Conservation (phyloP, 1,140 invertebrate species). For the Delia radicum region DNA sequence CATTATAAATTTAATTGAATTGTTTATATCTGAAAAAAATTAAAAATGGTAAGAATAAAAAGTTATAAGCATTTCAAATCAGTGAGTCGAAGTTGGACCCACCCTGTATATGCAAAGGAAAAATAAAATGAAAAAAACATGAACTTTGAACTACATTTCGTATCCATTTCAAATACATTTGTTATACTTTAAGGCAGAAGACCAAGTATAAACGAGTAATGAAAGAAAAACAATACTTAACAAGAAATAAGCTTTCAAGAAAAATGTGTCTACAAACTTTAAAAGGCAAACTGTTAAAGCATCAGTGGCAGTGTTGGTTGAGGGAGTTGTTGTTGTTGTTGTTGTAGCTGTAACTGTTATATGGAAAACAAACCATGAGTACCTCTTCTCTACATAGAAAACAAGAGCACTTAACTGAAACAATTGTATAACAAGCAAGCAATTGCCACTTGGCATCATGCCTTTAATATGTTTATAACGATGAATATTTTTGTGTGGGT, state of each 20-base stretch:
- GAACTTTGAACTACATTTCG: slow-evolving; percentile 4
- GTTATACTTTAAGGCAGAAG: background rate
- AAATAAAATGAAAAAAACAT: background rate
- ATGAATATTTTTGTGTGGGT: background rate
- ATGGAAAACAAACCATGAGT: background rate
- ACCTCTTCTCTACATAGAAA: slow-evolving; percentile 10
- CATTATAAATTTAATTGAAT: no score
- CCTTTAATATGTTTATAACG: slow-evolving; percentile 11
- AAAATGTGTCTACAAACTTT: slow-evolving; percentile 7
- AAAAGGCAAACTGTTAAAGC: background rate
- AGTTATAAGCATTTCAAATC: no score
- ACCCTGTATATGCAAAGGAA: background rate
- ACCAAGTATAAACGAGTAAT: background rate
- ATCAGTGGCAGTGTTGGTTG: background rate
- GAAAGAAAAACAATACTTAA: no score
- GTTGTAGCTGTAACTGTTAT: background rate
- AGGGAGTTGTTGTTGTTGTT: no score
- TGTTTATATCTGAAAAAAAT: no score
- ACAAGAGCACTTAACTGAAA: slow-evolving; percentile 8
- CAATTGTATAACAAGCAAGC: slow-evolving; percentile 17
- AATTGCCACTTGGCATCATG: slow-evolving; percentile 19
- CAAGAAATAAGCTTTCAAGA: background rate
- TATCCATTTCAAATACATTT: background rate
- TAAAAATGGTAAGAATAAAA: no score
- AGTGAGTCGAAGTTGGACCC: no score